Conservation (phyloP, 2,888 invertebrate species). For the Polydrusus pterygomalis region DNA sequence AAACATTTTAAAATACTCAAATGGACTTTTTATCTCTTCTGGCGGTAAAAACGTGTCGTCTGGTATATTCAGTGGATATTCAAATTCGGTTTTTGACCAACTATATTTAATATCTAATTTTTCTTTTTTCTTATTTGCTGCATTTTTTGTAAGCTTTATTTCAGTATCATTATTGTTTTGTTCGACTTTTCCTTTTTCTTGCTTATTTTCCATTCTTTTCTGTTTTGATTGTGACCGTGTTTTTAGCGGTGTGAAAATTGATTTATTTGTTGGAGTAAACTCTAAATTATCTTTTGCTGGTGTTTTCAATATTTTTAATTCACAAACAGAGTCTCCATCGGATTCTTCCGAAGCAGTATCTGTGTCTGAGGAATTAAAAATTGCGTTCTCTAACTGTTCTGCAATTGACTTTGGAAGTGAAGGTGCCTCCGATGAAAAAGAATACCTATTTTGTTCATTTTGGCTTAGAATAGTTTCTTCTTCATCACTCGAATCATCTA, state of each 20-base stretch:
- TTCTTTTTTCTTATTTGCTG: background rate
- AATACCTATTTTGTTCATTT: background rate
- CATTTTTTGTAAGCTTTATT: background rate
- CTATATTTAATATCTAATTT: background rate
- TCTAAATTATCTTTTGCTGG: background rate
- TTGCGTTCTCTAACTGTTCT: background rate
- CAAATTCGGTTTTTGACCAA: background rate
- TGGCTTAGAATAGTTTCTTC: background rate
- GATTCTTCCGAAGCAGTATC: background rate
- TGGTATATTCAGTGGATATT: background rate
- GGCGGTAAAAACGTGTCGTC: conserved; percentile 3
- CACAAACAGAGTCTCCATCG: background rate
- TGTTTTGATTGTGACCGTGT: background rate
- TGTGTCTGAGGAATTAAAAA: background rate
- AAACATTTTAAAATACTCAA: conserved; percentile 6
- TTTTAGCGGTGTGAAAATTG: conserved; percentile 1
- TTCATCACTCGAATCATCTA: background rate
- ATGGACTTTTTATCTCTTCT: background rate
- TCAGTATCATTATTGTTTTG: background rate
- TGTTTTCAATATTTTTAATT: background rate
- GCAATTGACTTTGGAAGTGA: conserved; percentile 7
- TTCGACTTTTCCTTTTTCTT: background rate
- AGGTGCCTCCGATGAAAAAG: background rate
- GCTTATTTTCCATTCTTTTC: background rate
- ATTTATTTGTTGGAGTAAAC: background rate